Base-by-base conservation (phyloP, 2,797 vertebrate species). In the Tinamus major region DNA sequence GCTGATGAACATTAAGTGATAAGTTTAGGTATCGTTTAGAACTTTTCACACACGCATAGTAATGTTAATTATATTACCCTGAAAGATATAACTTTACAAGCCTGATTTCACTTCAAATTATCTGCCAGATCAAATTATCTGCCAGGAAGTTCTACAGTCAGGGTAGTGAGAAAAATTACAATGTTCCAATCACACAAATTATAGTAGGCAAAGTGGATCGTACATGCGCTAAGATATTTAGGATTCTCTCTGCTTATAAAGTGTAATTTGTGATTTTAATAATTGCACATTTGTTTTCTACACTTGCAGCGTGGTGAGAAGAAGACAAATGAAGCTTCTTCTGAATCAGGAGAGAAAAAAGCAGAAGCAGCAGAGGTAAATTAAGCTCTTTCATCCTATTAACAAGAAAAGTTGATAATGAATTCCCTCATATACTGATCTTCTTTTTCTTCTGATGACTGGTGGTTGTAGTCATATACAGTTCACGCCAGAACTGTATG, bases 281-380 rank as follows among this genome's bases (percentile, higher is more conserved):
- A 67, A 55, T 11, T 23, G 31, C 2, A 3, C 2, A 3, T 62
- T 16, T 85, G 0, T 88, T 87, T 85, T 89, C 29, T 95, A 21
- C 90, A 1, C 33, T 94, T 90, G 26, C 81, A 98, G 97, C 96
- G 97, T 24, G 95, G 46, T 62, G 91, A 82, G 89, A 96, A 95
- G 70, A 96, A 96, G 89, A 37, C 44, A 75, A 89, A n/a, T 77
- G 94, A 49, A 94, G 78, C 79, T 9, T 49, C 96, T 95, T 97
- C 97, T 21, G 93, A 78, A 31, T 18, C 41, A 0, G 96, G 31
- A 96, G 95, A 97, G 83, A 96, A 97, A 35, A 97, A 94, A 86
- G 55, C 51, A 75, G 85, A 86, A 42, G 72, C 24, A 0, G 31
- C 64, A 80, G 96, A 97, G 97, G 97, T 98, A 97, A 97, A 75